Base-by-base conservation (phyloP, 2,888 invertebrate species). In the Acleris laterana region DNA sequence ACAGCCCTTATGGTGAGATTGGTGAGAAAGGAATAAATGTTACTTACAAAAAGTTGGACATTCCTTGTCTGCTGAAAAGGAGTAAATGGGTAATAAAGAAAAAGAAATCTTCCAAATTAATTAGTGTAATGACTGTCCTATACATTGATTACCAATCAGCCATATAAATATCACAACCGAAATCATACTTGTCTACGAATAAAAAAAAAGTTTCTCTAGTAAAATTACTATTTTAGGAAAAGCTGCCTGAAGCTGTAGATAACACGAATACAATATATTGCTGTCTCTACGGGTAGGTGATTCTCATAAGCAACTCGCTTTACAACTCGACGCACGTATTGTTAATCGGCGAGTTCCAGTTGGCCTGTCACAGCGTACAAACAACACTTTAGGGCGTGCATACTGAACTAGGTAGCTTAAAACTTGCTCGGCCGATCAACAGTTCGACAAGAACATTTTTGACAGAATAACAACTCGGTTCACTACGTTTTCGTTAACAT, bases 121-220 rank as follows among this genome's bases (percentile, higher is more conserved):
- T 71, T 71, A 76, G 71, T 82, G 78, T 82, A 77, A 75, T 77
- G 79, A 81, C 81, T 76, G 80, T 75, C 78, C 77, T 83, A 85
- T 80, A 83, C 77, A 83, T 79, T 76, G 78, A 77, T 76, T 72
- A 68, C 69, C 81, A 87, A 87, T 81, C 89, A 87, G 84, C 81
- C 82, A 82, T 83, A 77, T 78, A 78, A 78, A 77, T 77, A 79
- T 88, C 89, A 89, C 89, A 91, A 89, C 88, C 87, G 77, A 87
- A 84, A 85, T 77, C 56, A 76, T 74, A 38, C 38, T 68, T 69
- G 69, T 57, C 60, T 69, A 71, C 69, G 63, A 71, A 65, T 46
- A 74, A 68, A 64, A 61, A 57, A 69, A 69, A 68, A 71, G 73
- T 66, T 20, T 13, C n/a, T 51, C 51, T 70, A 70, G 70, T 67